These are phyloP conservation scores for Casuarius casuarius DNA, from an alignment of 2,113 vertebrate genomes.

Conservation along the genomic window DNA sequence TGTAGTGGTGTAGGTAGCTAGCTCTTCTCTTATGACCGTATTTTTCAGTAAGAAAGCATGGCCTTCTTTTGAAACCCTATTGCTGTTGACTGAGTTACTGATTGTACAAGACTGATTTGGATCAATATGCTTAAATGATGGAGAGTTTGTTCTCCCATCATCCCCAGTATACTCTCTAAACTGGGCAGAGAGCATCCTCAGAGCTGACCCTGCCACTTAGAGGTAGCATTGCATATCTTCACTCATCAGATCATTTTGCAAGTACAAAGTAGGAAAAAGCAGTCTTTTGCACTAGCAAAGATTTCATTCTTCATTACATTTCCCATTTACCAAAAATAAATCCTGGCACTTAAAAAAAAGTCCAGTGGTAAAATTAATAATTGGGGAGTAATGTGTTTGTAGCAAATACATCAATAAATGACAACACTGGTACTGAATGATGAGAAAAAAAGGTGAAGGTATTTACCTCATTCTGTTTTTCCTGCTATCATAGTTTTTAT, in stretches of 20 bases:
- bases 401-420: not conserved
- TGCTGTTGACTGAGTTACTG: conserved; percentile 8
- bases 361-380: not conserved
- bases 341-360: not conserved
- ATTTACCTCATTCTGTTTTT: not conserved
- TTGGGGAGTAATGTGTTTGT: not conserved
- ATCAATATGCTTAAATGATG: conserved; percentile 40
- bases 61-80: not conserved
- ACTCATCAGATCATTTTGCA: not conserved
- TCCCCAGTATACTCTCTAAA: not conserved
- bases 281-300: not conserved
- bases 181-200: not conserved
- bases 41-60: not conserved
- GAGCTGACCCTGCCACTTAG: not conserved
- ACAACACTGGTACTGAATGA: not conserved
- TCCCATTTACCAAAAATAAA: not conserved
- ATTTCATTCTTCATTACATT: not conserved
- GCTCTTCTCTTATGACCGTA: not conserved
- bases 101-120: conserved; percentile 20
- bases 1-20: not conserved
- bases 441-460: not conserved
- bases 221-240: not conserved
- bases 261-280: not conserved
- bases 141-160: conserved; percentile 11
- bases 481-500: not conserved